Conservation (phyloP, 2,113 vertebrate genomes). For the Corythoichthys intestinalis region DNA sequence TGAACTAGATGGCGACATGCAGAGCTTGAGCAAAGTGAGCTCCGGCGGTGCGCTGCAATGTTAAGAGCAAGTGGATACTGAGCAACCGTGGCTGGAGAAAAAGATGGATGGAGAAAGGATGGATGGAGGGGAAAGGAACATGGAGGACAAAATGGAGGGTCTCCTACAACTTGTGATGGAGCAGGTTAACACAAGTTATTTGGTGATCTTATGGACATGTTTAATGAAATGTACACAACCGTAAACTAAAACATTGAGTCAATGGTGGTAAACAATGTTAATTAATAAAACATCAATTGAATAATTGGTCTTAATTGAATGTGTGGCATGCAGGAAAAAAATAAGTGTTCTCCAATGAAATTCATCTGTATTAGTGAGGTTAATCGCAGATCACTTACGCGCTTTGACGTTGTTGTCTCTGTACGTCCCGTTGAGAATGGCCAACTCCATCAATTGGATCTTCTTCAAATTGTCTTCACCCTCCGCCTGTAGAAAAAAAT, state of each 20-base stretch:
- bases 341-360: conserved; percentile 18
- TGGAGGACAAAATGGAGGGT: conserved; percentile 32
- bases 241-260: conserved; percentile 13
- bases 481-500: conserved; percentile 65
- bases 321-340: conserved; percentile 11
- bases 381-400: conserved; percentile 62
- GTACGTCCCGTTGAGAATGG: conserved; percentile 81
- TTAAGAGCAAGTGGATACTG: conserved; percentile 38
- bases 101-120: background rate
- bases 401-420: conserved; percentile 81
- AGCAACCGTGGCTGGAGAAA: conserved; percentile 34
- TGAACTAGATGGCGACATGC: conserved; percentile 54
- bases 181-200: conserved; percentile 38
- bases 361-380: background rate
- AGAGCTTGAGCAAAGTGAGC: conserved; percentile 39
- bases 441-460: conserved; percentile 82
- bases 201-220: conserved; percentile 31
- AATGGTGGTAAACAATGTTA: conserved; percentile 18
- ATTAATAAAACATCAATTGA: conserved; percentile 16
- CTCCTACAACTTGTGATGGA: conserved; percentile 34
- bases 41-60: conserved; percentile 38
- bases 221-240: conserved; percentile 24
- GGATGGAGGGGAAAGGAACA: conserved; percentile 4
- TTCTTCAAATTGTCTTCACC: conserved; percentile 83
- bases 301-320: background rate